Evolutionary conservation across 2,888 invertebrate genomes (phyloP).

Genomic region (Amphiduros pacificus): DNA sequence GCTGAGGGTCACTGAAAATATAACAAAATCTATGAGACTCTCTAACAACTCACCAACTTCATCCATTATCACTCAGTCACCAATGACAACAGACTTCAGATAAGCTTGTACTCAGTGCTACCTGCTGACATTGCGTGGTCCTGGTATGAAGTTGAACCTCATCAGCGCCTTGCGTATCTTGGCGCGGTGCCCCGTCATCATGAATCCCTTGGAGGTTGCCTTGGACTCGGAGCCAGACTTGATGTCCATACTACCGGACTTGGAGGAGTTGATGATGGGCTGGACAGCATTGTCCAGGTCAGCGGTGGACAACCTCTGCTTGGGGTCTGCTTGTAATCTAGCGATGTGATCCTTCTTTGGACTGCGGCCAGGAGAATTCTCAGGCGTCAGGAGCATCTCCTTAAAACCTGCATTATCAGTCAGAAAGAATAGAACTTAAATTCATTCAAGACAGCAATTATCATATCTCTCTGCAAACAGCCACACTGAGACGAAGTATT

Average conservation of each 20-base stretch:
- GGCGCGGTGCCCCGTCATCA: constrained; percentile 85
- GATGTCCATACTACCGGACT: constrained; percentile 5
- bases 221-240: constrained; percentile 52
- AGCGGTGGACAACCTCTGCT: constrained; percentile 70
- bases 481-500: no score
- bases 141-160: constrained; percentile 71
- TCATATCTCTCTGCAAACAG: no score
- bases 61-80: not conserved
- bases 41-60: not conserved
- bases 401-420: constrained; percentile 65
- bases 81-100: not conserved
- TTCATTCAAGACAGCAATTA: no score
- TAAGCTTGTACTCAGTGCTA: constrained; percentile 17
- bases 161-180: constrained; percentile 85
- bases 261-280: not conserved
- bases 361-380: constrained; percentile 78
- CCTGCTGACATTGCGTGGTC: constrained; percentile 42
- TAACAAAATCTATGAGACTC: no score
- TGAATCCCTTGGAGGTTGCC: constrained; percentile 67
- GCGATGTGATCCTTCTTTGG: constrained; percentile 69
- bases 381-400: constrained; percentile 75
- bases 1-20: constrained; percentile 25
- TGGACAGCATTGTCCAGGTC: constrained; percentile 63
- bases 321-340: constrained; percentile 71
- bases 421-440: no score